Evolutionary conservation across 2,797 vertebrate species (phyloP).

Genomic region (Gallinago nigripennis): DNA sequence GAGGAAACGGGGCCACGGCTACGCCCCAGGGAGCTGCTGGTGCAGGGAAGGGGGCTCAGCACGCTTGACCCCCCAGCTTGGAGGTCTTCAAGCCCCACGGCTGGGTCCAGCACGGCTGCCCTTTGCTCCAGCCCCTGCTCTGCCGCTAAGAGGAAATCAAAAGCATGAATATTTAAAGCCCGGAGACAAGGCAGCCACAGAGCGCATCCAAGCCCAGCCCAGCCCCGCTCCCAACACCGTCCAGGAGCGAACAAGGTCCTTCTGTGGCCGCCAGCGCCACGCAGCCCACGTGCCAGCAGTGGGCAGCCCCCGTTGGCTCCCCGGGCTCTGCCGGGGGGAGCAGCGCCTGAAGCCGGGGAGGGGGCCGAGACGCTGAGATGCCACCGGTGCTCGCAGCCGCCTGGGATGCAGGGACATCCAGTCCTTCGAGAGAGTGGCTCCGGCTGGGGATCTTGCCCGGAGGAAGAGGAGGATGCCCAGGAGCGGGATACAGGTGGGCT

Average conservation of each 20-base stretch:
- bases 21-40: background rate
- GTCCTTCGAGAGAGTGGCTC: background rate
- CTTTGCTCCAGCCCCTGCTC: background rate
- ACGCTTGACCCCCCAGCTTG: background rate
- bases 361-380: background rate
- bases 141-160: background rate
- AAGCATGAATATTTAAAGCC: constrained; percentile 43
- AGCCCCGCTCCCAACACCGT: background rate
- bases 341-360: background rate
- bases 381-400: background rate
- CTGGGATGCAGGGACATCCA: background rate
- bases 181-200: background rate
- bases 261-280: background rate
- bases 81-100: background rate
- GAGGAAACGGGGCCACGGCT: background rate
- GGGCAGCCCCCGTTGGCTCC: background rate
- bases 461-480: background rate
- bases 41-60: background rate
- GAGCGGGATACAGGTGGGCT: background rate
- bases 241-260: constrained; percentile 14
- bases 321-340: background rate
- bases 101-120: background rate
- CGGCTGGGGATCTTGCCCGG: background rate
- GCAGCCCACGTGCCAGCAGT: background rate
- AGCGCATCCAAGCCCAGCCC: constrained; percentile 41